These are phyloP conservation scores for Merluccius polli DNA, from an alignment of 2,797 vertebrate genomes.

Conservation along the genomic window DNA sequence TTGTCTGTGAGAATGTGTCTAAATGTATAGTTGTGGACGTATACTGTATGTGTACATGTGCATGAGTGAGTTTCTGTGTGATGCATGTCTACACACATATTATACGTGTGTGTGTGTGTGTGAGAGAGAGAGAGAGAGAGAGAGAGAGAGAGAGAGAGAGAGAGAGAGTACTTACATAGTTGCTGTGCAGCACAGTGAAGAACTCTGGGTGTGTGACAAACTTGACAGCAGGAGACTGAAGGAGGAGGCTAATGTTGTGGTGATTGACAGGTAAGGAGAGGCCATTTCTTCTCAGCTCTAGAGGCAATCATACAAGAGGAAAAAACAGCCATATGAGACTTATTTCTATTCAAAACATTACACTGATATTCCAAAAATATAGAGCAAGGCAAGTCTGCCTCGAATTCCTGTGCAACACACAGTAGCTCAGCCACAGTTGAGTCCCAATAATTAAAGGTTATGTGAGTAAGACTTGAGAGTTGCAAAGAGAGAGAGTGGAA, in stretches of 20 bases:
- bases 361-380: neutral
- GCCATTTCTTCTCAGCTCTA: constrained; percentile 82
- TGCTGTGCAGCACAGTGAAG: constrained; percentile 93
- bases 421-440: neutral
- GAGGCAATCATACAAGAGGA: constrained; percentile 11
- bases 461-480: neutral
- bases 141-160: neutral
- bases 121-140: neutral
- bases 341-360: neutral
- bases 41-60: too few relatives aligned
- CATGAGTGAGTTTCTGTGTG: too few relatives aligned
- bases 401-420: neutral
- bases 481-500: neutral
- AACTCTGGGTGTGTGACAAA: constrained; percentile 97
- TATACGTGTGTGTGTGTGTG: neutral
- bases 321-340: neutral
- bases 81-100: too few relatives aligned
- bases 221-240: constrained; percentile 94
- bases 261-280: constrained; percentile 84
- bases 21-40: too few relatives aligned
- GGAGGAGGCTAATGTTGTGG: constrained; percentile 88
- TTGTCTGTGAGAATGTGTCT: too few relatives aligned
- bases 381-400: neutral
- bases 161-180: constrained; percentile 80
- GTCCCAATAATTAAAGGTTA: neutral